Conservation (phyloP, 2,113 vertebrate genomes). For the Poeciliopsis prolifica region DNA sequence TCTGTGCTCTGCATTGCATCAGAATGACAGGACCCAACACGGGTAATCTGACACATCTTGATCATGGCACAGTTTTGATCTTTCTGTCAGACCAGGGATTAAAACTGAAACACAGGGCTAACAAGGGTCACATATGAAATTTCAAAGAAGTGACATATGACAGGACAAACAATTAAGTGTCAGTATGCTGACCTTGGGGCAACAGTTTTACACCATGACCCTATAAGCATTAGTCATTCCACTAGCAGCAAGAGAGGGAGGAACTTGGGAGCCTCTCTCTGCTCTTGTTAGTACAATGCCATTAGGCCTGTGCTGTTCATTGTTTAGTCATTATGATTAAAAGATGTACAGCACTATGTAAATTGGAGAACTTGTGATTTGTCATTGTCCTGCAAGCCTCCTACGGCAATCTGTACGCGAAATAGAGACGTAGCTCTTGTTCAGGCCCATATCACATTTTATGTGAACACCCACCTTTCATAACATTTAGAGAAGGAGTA, state of each 20-base stretch:
- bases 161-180: conserved; percentile 80
- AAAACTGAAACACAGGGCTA: conserved; percentile 71
- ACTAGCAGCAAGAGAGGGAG: conserved; percentile 46
- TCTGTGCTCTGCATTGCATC: conserved; percentile 54
- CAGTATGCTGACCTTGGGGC: conserved; percentile 71
- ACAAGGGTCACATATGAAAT: conserved; percentile 78
- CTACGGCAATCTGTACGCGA: conserved; percentile 49
- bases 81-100: conserved; percentile 77
- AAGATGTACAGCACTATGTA: conserved; percentile 74
- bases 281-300: conserved; percentile 51
- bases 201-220: conserved; percentile 75
- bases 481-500: neutral
- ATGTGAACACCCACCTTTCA: neutral
- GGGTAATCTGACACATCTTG: conserved; percentile 78
- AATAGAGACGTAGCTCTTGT: conserved; percentile 16
- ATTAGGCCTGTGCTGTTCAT: conserved; percentile 70
- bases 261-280: conserved; percentile 13
- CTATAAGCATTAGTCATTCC: conserved; percentile 73
- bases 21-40: conserved; percentile 64
- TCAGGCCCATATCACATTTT: neutral
- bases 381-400: conserved; percentile 67
- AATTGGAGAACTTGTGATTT: conserved; percentile 58
- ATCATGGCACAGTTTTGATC: conserved; percentile 76
- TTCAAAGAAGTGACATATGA: conserved; percentile 81
- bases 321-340: conserved; percentile 79